Evolutionary conservation across 2,888 invertebrate genomes (phyloP), one percentile per base, ranked within the genome.

Genomic region (Polymixis flavicincta): DNA sequence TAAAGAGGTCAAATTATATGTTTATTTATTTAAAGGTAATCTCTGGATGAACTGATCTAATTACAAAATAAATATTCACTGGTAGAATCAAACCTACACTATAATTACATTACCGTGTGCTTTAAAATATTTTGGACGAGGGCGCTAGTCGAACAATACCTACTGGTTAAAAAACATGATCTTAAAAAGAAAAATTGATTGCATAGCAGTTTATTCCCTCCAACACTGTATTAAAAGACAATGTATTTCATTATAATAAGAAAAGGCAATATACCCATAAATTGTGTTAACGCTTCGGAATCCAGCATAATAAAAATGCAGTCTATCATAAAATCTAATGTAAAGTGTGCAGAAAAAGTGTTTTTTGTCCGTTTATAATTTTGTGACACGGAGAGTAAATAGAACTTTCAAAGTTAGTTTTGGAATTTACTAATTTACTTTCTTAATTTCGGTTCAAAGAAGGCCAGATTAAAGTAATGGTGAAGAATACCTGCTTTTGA

Each of bases 221-320:
- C 42, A n/a, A 64, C 48, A 63, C 55, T 55, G 45, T 70, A 32
- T 71, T 32, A 55, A 60, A 68, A 66, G 1, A 80, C 60, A 61
- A 57, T 70, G 66, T 60, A 52, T 37, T 50, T 22, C 52, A 63
- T 57, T 72, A 28, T 11, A 48, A 19, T 57, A 48, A 11, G 9
- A 25, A 28, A 74, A 37, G 66, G 22, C 28, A 59, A 48, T 63
- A 57, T 48, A 32, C 50, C 52, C 65, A 67, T 74, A 80, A 80
- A 80, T 66, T 45, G 50, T 1, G 19, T 65, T 74, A 64, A 66
- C 25, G 79, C 45, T 67, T 59, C 14, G 42, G 55, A 50, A 55
- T 65, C 57, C 17, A 74, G 60, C 60, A 14, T 68, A 61, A 66
- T 70, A 74, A 74, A 80, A 80, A 48, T 6, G 14, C 28, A 48